Base-by-base conservation (phyloP, 2,797 vertebrate species). In the Sebastes hubbsi region DNA sequence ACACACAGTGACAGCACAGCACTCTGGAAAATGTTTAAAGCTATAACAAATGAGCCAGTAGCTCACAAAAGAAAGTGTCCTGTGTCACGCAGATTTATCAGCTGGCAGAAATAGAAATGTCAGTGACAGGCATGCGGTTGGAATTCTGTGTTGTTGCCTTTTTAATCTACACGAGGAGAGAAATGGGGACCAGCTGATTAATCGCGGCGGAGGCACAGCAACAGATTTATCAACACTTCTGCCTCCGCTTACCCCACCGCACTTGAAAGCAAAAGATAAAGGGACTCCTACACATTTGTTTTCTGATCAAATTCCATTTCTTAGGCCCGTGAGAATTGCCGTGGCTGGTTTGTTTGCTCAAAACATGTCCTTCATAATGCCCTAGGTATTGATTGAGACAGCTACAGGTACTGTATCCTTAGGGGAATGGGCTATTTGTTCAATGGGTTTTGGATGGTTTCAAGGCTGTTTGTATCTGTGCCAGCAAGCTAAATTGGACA, bases 141-240 rank as follows among this genome's bases (percentile, higher is more conserved):
- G 34, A 81, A 86, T 82, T 72, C 81, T 80, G 66, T 22, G 55
- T 77, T 73, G 78, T 79, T 86, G 78, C 68, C 13, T n/a, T 81
- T 91, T 88, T 84, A 83, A 90, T 88, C 84, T 77, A 83, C 71
- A 85, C 85, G n/a, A 87, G 81, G 71, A 86, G 70, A 81, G 65
- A 83, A 92, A 89, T 76, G 87, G 81, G 80, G 72, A 82, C 38
- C 42, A 34, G 84, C 84, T 90, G 88, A 95, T 93, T 91, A 88
- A 86, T 85, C 67, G 46, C 55, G 29, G 67, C 65, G n/a, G 8
- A 77, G 78, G 68, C 84, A 65, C 32, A 56, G 82, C 38, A 82
- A 85, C 78, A 83, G 69, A 88, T 91, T 88, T 89, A 86, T 88
- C 87, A 91, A 77, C 74, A 60, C 68, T 74, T 77, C 81, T 72